Evolutionary conservation across 1,140 invertebrate species (phyloP), one percentile per base, ranked within the genome.

Genomic region (Drosophila punjabiensis): DNA sequence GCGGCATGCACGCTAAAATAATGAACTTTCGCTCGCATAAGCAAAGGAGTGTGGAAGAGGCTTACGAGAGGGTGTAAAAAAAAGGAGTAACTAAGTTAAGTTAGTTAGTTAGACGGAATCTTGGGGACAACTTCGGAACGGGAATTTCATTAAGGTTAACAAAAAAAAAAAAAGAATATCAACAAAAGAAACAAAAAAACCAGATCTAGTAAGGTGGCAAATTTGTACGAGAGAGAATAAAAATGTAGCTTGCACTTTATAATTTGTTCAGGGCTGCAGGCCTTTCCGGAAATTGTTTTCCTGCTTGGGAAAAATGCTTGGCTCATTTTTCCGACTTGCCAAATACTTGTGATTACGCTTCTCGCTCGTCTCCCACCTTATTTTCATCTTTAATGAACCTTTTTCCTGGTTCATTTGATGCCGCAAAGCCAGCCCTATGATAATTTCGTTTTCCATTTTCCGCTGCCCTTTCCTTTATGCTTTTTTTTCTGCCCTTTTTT

Each of bases 11-110:
- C 79, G 85, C 70, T 67, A 89, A 88, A 88, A 83, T 88, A 88
- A 88, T 88, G 87, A 89, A 89, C 88, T 88, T 88, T 56, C 85
- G 50, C 78, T 81, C 84, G 74, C 81, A 82, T 78, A 81, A 79
- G 76, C 81, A 88, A 84, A 84, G 62, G 63, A 58, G 20, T 43
- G 37, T n/a, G 35, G 13, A 16, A 11, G 13, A 16, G 37, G 35
- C 8, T n/a, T 28, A 6, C 5, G 18, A 50, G 18, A 7, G 20
- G n/a, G 28, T 4, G 1, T 1, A 14, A 33, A 20, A 39, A 58
- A 24, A 11, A 0, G 3, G 3, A 56, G 13, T 24, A 24, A 24
- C 24, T 24, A 24, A 24, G 24, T 58, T 56, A 37, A 56, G 55
- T 58, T 39, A 74, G 70, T 61, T 53, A 62, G 71, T 53, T 52